These are phyloP conservation scores for Alviniconcha marisindica DNA, from an alignment of 1,140 invertebrate genomes.

Conservation along the genomic window DNA sequence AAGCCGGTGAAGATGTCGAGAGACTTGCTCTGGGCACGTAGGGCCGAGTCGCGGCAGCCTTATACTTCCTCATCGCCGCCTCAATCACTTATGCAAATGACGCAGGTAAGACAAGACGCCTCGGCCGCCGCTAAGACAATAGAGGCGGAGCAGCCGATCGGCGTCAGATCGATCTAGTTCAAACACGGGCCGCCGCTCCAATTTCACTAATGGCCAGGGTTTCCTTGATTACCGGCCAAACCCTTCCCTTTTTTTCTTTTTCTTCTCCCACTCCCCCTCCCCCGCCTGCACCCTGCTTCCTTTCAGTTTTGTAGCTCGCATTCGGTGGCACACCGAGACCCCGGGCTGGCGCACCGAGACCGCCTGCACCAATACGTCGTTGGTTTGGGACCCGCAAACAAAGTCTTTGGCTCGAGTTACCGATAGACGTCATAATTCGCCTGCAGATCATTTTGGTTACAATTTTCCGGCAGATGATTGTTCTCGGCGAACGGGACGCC, in stretches of 20 bases:
- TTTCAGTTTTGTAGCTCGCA: no score
- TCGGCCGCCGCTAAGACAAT: constrained; percentile 7
- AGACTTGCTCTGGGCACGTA: no score
- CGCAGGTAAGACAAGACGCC: constrained; percentile 18
- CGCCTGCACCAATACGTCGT: background rate
- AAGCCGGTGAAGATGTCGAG: no score
- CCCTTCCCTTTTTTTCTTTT: no score
- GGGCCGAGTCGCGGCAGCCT: no score
- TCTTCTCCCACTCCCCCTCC: no score
- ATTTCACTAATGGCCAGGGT: constrained; percentile 12
- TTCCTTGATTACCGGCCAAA: constrained; percentile 11
- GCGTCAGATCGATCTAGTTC: background rate
- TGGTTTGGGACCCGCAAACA: background rate
- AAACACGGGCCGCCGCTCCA: background rate
- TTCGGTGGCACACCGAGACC: no score
- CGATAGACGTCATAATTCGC: constrained; percentile 17
- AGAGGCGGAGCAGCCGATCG: background rate
- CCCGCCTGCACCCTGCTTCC: no score
- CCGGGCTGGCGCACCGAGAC: no score
- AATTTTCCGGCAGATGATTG: background rate
- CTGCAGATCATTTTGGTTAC: constrained; percentile 20
- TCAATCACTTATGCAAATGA: constrained; percentile 30
- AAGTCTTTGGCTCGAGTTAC: background rate
- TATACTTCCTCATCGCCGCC: background rate
- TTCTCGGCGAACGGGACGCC: background rate